These are phyloP conservation scores for Sisyra nigra DNA, from an alignment of 2,888 invertebrate species.

Conservation along the genomic window DNA sequence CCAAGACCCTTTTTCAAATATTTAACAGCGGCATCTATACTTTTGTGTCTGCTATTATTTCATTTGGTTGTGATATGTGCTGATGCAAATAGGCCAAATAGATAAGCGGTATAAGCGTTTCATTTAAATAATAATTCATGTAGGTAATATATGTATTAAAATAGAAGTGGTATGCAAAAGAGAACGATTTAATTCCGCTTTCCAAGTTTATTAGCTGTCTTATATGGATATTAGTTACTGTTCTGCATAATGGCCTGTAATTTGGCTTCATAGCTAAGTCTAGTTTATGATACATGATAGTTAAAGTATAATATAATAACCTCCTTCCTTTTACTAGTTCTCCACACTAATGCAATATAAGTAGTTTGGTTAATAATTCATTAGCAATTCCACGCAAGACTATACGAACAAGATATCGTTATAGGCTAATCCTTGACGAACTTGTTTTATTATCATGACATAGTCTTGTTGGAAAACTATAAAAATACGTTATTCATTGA, in stretches of 20 bases:
- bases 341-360: neutral
- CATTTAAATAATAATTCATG: neutral
- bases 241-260: slow-evolving; percentile 8
- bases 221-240: slow-evolving; percentile 8
- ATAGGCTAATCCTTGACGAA: no score
- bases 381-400: slow-evolving; percentile 8
- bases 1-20: neutral
- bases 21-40: neutral
- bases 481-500: no score
- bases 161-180: neutral
- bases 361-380: slow-evolving; percentile 6
- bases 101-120: neutral
- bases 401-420: neutral
- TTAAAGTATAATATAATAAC: slow-evolving; percentile 8
- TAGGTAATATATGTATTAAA: neutral
- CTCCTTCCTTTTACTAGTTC: slow-evolving; percentile 7
- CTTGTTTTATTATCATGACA: no score
- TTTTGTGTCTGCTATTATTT: neutral
- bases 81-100: no score
- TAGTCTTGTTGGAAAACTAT: no score
- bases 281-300: slow-evolving; percentile 8
- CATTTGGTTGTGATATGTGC: no score
- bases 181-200: slow-evolving; percentile 1
- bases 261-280: slow-evolving; percentile 4
- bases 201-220: slow-evolving; percentile 4